A percentile compares a stretch with the other conserved stretches of the same genome.
Evolutionary conservation across 2,888 invertebrate genomes (phyloP).

Genomic region (Silvanus unidentatus): DNA sequence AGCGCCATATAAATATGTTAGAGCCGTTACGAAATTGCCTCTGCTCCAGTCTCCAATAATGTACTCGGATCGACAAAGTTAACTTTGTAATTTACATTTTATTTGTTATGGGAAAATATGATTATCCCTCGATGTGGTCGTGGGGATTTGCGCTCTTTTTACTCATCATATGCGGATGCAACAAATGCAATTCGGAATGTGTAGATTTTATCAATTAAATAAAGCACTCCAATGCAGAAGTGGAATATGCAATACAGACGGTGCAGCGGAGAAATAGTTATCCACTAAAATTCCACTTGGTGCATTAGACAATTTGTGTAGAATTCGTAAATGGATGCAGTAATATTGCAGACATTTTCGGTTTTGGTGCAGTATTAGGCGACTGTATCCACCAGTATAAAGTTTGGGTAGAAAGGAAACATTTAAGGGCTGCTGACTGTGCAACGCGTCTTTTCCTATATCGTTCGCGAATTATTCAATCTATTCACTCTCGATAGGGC

Average conservation of each 20-base stretch:
- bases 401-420: conserved; percentile 4
- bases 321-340: conserved; percentile 10
- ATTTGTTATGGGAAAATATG: conserved; percentile 13
- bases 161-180: no score
- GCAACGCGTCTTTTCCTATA: conserved; percentile 5
- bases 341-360: conserved; percentile 14
- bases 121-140: no score
- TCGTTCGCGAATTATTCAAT: conserved; percentile 17
- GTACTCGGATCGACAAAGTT: conserved; percentile 15
- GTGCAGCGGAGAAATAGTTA: no score
- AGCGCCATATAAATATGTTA: conserved; percentile 41
- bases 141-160: no score
- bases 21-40: conserved; percentile 28
- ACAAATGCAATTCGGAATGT: no score
- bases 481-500: conserved; percentile 23
- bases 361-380: conserved; percentile 12
- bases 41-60: conserved; percentile 16
- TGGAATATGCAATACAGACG: no score
- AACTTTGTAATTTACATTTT: conserved; percentile 29
- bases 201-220: no score
- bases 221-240: not conserved
- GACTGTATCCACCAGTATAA: conserved; percentile 4
- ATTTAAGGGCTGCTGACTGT: conserved; percentile 15
- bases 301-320: conserved; percentile 4
- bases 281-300: no score